These are phyloP conservation scores for Saccostrea glomerata DNA, from an alignment of 1,140 invertebrate species.

Conservation along the genomic window DNA sequence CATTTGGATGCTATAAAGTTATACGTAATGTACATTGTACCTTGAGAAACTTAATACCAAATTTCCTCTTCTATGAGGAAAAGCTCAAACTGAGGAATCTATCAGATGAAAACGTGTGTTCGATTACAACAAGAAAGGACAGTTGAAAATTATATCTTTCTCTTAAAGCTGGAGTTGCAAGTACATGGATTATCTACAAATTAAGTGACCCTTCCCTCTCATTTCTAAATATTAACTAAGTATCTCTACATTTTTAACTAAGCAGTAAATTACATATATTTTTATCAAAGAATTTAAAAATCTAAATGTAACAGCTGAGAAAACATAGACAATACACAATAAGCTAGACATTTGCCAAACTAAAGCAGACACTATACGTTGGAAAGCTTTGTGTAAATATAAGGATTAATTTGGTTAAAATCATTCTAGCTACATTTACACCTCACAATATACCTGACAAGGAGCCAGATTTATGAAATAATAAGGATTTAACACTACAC, in stretches of 20 bases:
- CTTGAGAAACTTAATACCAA: not conserved
- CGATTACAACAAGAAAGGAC: not conserved
- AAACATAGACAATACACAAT: not conserved
- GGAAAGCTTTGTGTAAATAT: not conserved
- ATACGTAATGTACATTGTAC: not conserved
- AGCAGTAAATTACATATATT: not conserved
- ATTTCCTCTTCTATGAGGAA: not conserved
- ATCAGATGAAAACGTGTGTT: not conserved
- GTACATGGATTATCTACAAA: not conserved
- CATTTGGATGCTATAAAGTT: not conserved
- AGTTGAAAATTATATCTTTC: not conserved
- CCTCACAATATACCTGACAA: not conserved
- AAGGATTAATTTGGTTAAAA: not conserved
- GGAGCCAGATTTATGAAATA: slow-evolving; percentile 20
- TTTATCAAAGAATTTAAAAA: not conserved
- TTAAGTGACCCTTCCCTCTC: not conserved
- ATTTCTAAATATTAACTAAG: not conserved
- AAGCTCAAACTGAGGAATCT: slow-evolving; percentile 8
- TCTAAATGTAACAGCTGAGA: not conserved
- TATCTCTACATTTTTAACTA: not conserved
- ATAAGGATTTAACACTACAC: slow-evolving; percentile 19
- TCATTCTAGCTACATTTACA: not conserved
- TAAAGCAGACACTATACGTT: not conserved
- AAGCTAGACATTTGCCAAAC: not conserved
- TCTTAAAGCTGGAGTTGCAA: not conserved